These are phyloP conservation scores for Bombus superbus DNA, from an alignment of 1,140 invertebrate species.

Conservation along the genomic window DNA sequence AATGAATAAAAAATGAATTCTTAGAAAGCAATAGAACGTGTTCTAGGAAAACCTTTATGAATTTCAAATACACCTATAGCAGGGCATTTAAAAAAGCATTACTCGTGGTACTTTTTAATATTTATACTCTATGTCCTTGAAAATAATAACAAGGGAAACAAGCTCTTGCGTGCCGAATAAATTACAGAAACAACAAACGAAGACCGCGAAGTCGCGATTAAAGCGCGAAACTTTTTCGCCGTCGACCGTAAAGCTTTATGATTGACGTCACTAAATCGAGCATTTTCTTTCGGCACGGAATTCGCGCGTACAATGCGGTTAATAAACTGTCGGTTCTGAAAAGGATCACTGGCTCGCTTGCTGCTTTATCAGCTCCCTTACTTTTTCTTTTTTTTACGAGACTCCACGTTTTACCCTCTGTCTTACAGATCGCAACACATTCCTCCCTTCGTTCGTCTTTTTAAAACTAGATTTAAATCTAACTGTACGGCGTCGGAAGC, in stretches of 20 bases:
- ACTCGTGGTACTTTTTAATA: background rate
- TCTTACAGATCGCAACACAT: constrained; percentile 1
- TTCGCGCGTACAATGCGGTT: constrained; percentile 38
- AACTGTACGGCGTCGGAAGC: constrained; percentile 62
- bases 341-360: constrained; percentile 4
- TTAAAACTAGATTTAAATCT: constrained; percentile 61
- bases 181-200: background rate
- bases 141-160: background rate
- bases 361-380: constrained; percentile 44
- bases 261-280: constrained; percentile 39
- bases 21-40: too few relatives aligned
- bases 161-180: background rate
- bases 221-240: constrained; percentile 11
- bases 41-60: background rate
- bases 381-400: constrained; percentile 55
- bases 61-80: background rate
- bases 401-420: constrained; percentile 14
- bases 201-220: background rate
- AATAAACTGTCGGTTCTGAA: constrained; percentile 56
- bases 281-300: constrained; percentile 42
- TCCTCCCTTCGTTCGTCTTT: background rate
- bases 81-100: background rate
- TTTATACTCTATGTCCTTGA: background rate
- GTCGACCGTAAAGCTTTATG: constrained; percentile 48
- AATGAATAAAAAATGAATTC: too few relatives aligned